Conservation (phyloP, 1,140 invertebrate genomes). For the Lanistes nyassanus region DNA sequence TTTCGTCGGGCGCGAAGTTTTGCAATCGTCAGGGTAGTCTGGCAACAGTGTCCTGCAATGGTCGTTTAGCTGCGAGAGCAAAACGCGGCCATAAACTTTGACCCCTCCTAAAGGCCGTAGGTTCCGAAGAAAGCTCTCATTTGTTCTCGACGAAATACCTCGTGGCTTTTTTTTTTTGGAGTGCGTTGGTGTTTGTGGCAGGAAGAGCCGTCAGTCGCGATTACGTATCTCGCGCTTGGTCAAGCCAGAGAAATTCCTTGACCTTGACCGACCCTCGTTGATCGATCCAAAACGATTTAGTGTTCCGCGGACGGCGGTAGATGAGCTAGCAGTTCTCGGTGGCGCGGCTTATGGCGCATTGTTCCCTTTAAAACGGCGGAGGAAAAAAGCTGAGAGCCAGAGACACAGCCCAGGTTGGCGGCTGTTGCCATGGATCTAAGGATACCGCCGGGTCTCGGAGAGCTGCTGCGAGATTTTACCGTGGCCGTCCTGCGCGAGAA, state of each 20-base stretch:
- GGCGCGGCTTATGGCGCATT: neutral
- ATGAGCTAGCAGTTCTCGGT: neutral
- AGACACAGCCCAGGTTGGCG: neutral
- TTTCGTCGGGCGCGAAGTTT: too few relatives aligned
- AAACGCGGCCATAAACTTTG: too few relatives aligned
- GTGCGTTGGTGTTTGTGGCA: too few relatives aligned
- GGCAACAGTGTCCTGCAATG: too few relatives aligned
- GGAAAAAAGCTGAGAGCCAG: neutral
- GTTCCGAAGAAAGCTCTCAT: too few relatives aligned
- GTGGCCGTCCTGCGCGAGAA: conserved; percentile 92
- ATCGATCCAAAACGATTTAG: neutral
- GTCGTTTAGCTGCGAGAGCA: too few relatives aligned
- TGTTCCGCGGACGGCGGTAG: neutral
- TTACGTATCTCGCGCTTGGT: neutral
- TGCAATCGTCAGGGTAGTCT: too few relatives aligned
- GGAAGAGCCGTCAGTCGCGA: neutral
- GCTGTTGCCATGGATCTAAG: conserved; percentile 53
- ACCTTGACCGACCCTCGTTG: neutral
- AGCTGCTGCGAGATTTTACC: conserved; percentile 93
- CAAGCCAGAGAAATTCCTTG: neutral
- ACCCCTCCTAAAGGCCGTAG: too few relatives aligned
- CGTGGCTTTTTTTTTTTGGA: too few relatives aligned
- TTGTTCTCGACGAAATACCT: too few relatives aligned
- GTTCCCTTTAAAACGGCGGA: neutral
- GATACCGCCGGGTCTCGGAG: conserved; percentile 88